Percentiles rank a stretch among this genome's conserved stretches.
Conservation (phyloP, 2,797 vertebrate species). For the Coendou prehensilis region DNA sequence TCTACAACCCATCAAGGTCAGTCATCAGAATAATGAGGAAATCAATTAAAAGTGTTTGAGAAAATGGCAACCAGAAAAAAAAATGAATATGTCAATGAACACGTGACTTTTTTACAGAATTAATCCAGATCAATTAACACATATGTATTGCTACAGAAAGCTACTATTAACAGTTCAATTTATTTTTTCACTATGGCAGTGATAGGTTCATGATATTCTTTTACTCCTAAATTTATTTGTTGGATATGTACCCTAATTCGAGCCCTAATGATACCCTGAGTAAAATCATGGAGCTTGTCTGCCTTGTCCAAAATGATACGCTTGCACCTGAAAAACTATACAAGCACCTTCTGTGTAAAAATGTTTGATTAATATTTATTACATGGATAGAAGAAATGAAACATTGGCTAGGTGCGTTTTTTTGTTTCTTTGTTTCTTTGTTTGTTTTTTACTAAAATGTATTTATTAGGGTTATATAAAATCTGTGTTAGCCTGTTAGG, state of each 20-base stretch:
- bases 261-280: background rate
- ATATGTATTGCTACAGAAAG: background rate
- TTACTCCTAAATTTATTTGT: background rate
- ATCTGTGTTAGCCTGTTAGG: background rate
- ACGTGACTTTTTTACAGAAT: background rate
- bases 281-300: background rate
- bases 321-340: background rate
- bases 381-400: background rate
- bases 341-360: background rate
- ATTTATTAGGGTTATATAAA: background rate
- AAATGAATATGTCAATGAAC: background rate
- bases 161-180: background rate
- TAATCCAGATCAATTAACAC: background rate
- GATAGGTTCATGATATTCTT: background rate
- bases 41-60: background rate
- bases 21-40: background rate
- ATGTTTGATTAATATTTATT: background rate
- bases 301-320: background rate
- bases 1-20: background rate
- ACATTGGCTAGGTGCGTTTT: background rate
- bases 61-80: background rate
- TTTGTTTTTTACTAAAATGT: background rate
- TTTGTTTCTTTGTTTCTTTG: background rate
- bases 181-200: background rate
- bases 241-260: background rate